phyloP scores from a whole-genome alignment of 2,113 vertebrate species.

The Rhinolophus sinicus region DNA sequence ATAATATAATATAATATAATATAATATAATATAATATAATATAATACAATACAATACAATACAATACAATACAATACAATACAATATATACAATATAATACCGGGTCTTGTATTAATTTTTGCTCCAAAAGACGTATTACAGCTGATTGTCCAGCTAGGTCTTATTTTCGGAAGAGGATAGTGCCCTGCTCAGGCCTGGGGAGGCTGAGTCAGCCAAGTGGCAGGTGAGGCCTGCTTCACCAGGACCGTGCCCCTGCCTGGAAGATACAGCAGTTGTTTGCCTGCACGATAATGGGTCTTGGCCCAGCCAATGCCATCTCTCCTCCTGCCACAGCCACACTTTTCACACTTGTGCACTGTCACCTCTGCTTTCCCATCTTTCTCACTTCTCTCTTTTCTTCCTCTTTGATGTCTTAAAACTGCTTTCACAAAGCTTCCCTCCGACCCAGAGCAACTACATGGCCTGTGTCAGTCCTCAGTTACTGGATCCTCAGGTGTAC shows the following conservation, averaged over 20 bases:
- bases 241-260: too few species aligned
- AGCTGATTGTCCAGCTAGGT: too few species aligned
- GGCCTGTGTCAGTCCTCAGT: background rate
- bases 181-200: background rate
- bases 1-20: too few species aligned
- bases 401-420: background rate
- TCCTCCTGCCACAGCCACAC: background rate
- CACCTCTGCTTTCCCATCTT: background rate
- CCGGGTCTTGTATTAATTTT: too few species aligned
- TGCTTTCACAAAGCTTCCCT: background rate
- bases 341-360: background rate
- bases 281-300: accelerated
- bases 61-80: too few species aligned
- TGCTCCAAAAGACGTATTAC: too few species aligned
- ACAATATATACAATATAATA: too few species aligned
- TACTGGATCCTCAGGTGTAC: background rate
- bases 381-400: background rate
- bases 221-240: background rate
- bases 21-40: too few species aligned
- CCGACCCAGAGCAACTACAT: accelerated
- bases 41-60: too few species aligned
- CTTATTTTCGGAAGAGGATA: too few species aligned
- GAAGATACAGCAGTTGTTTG: background rate
- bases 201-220: background rate
- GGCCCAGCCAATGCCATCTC: accelerated